Percentiles rank a stretch among this genome's conserved stretches.
phyloP scores from a whole-genome alignment of 2,888 invertebrate genomes.

The Pollenia amentaria region DNA sequence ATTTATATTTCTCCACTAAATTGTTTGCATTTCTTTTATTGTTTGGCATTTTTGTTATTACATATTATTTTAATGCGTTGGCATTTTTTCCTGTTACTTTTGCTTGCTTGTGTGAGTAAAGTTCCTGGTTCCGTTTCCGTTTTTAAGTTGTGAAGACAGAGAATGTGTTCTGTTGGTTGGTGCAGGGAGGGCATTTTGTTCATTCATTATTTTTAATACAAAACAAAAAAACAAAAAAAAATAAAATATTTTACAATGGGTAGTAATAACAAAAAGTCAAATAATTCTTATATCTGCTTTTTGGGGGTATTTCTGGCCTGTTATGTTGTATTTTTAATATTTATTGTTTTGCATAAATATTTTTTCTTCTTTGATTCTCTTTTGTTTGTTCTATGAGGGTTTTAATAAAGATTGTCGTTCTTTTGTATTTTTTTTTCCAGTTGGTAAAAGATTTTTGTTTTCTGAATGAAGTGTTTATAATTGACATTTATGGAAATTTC shows the following conservation, averaged over 20 bases:
- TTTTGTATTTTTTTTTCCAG: no score
- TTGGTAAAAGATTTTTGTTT: background rate
- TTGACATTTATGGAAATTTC: conserved; percentile 58
- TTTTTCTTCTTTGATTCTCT: background rate
- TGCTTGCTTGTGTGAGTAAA: conserved; percentile 1
- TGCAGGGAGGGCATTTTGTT: background rate
- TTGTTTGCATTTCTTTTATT: conserved; percentile 59
- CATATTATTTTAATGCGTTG: conserved; percentile 60
- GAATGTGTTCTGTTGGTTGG: background rate
- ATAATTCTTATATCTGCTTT: background rate
- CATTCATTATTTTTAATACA: background rate
- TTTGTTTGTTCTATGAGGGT: background rate
- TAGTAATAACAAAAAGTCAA: conserved; percentile 25
- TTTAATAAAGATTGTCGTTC: no score
- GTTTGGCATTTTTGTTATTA: conserved; percentile 1
- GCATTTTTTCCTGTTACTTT: conserved; percentile 15
- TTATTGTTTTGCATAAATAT: conserved; percentile 29
- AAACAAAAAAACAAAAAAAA: no score
- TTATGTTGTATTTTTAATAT: conserved; percentile 23
- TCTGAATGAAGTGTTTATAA: conserved; percentile 39
- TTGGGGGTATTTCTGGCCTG: background rate
- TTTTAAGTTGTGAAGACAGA: conserved; percentile 18
- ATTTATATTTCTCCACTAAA: conserved; percentile 54
- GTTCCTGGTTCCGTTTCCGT: conserved; percentile 59
- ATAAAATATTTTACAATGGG: background rate